Evolutionary conservation across 2,113 vertebrate species (phyloP).

Genomic region (Centropus unirufus): DNA sequence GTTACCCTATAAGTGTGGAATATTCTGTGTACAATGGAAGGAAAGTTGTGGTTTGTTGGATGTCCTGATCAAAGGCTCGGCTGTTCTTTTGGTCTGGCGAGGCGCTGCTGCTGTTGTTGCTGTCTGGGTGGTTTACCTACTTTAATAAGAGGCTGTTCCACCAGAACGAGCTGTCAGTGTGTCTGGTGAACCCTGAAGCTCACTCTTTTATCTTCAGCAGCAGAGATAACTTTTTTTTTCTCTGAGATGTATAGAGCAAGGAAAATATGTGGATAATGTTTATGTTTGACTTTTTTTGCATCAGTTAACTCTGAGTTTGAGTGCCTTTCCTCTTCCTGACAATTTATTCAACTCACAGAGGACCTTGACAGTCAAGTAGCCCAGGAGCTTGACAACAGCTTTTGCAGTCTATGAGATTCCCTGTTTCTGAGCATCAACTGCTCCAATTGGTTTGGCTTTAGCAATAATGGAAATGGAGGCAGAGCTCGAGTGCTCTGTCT

Average conservation of each 20-base stretch:
- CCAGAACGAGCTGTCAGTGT: constrained; percentile 10
- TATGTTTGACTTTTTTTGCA: not conserved
- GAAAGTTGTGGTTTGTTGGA: not conserved
- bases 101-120: constrained; percentile 12
- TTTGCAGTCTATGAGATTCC: not conserved
- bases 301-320: not conserved
- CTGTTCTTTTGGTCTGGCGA: not conserved
- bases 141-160: constrained; percentile 1
- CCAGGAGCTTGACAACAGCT: not conserved
- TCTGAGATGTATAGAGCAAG: not conserved
- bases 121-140: not conserved
- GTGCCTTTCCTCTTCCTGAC: not conserved
- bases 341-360: not conserved
- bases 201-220: not conserved
- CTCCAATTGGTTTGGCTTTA: not conserved
- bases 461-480: not conserved
- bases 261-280: not conserved
- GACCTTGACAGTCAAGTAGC: not conserved
- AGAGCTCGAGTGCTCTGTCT: not conserved
- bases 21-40: not conserved
- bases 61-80: constrained; percentile 27
- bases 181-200: constrained; percentile 20
- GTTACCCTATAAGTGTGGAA: not conserved
- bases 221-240: not conserved
- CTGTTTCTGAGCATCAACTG: not conserved